Evolutionary conservation across 2,888 invertebrate genomes (phyloP).

Genomic region (Andrena minutula): DNA sequence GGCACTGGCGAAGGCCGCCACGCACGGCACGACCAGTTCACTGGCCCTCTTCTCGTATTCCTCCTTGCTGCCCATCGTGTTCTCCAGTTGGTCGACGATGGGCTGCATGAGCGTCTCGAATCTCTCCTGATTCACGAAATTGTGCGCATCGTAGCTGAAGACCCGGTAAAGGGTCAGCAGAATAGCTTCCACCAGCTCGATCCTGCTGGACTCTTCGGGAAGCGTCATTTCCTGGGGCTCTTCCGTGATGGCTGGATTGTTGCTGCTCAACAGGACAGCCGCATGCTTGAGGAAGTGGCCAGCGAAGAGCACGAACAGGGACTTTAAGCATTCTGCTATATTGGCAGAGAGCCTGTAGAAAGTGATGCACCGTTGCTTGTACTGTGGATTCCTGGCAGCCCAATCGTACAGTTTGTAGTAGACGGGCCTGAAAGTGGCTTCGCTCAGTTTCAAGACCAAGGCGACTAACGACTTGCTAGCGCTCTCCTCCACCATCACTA

Average conservation of each 20-base stretch:
- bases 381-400: slow-evolving; percentile 89
- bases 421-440: slow-evolving; percentile 94
- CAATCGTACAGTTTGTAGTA: slow-evolving; percentile 95
- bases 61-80: slow-evolving; percentile 88
- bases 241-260: slow-evolving; percentile 88
- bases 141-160: slow-evolving; percentile 93
- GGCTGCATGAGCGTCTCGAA: slow-evolving; percentile 95
- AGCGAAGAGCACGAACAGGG: slow-evolving; percentile 96
- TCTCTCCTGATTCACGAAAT: slow-evolving; percentile 93
- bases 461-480: slow-evolving; percentile 92
- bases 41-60: slow-evolving; percentile 87
- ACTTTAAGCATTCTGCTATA: slow-evolving; percentile 93
- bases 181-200: slow-evolving; percentile 89
- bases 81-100: slow-evolving; percentile 95
- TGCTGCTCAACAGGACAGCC: slow-evolving; percentile 89
- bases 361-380: slow-evolving; percentile 90
- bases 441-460: slow-evolving; percentile 94
- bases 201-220: slow-evolving; percentile 78
- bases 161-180: slow-evolving; percentile 91
- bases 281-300: slow-evolving; percentile 94
- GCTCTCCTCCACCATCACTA: slow-evolving; percentile 89
- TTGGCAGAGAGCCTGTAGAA: slow-evolving; percentile 93
- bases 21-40: slow-evolving; percentile 90
- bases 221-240: slow-evolving; percentile 87
- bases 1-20: slow-evolving; percentile 93